Base-by-base conservation (phyloP, 2,888 invertebrate genomes). In the Caenorhabditis sp. region DNA sequence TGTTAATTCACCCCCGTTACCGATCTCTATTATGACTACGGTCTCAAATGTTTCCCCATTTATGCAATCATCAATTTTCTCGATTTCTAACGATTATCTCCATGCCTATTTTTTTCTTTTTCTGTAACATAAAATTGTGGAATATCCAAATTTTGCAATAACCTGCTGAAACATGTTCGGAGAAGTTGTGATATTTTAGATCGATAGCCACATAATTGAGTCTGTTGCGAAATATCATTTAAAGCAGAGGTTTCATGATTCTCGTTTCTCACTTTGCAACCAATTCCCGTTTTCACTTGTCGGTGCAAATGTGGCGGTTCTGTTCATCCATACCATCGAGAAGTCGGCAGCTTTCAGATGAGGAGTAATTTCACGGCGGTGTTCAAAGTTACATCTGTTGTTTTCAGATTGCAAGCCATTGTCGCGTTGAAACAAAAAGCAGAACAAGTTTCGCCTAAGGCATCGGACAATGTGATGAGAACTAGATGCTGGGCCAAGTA, bases 401-500 rank as follows among this genome's bases (percentile, higher is more conserved):
- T 19, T 28, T 77, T 31, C 61, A 77, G 77, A 49, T 14, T 77
- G 1, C 51, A 63, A 41, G 69, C 77, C 12, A 61, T 77, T n/a
- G 8, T 54, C 1, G 44, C 54, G 38, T 19, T 77, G 35, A 77
- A 70, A 24, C 51, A 28, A 19, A 77, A 56, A 22, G 16, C 69
- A 5, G 63, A 54, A 14, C 31, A 12, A 63, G 2, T 16, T 31
- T 7, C 61, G 14, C 16, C 8, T 14, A 69, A 69, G 59, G n/a
- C 26, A 16, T 19, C 24, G 0, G 47, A 77, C 7, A 38, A 24
- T 10, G 51, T 77, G 5, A 19, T 70, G 38, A 77, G 35, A 63
- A 63, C 35, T 22, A 58, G 77, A 77, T 49, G 63, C 22, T 77
- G 77, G 77, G 77, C 69, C 5, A 59, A 38, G 76, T 76, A 2